phyloP scores from a whole-genome alignment of 1,140 invertebrate species.

The Oryzaephilus surinamensis region DNA sequence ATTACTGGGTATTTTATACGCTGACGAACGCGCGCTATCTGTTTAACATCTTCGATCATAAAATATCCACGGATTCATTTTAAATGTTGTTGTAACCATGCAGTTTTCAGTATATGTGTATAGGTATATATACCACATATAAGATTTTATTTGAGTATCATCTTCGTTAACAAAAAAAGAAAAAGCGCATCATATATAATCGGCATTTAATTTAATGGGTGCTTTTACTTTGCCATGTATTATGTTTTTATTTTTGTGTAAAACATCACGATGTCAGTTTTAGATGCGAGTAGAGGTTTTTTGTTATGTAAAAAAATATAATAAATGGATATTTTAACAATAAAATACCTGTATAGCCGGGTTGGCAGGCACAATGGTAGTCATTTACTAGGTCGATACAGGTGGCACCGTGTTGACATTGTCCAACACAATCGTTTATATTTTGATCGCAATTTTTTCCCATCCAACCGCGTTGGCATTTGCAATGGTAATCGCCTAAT shows the following conservation, averaged over 20 bases:
- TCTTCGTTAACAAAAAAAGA: no score
- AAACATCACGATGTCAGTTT: no score
- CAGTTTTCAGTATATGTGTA: no score
- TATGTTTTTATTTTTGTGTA: no score
- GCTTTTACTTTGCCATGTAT: no score
- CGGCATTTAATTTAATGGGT: no score
- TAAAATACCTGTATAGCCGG: constrained; percentile 61
- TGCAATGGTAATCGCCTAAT: constrained; percentile 73
- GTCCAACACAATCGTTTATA: constrained; percentile 79
- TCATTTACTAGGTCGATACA: constrained; percentile 77
- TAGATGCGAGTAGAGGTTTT: no score
- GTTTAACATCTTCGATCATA: constrained; percentile 8
- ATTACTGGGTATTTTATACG: constrained; percentile 2
- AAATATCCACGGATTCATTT: constrained; percentile 8
- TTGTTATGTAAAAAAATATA: background rate
- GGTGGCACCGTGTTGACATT: constrained; percentile 76
- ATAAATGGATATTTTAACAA: constrained; percentile 1
- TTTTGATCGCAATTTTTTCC: constrained; percentile 79
- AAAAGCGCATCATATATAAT: no score
- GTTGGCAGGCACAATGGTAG: constrained; percentile 70
- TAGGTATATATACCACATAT: no score
- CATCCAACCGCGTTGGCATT: constrained; percentile 74
- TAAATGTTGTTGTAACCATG: constrained; percentile 5
- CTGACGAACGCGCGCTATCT: constrained; percentile 6
- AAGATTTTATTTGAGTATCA: no score